Percentiles rank a stretch among this genome's conserved stretches.
Conservation (phyloP, 2,797 vertebrate species). For the Takifugu rubripes region DNA sequence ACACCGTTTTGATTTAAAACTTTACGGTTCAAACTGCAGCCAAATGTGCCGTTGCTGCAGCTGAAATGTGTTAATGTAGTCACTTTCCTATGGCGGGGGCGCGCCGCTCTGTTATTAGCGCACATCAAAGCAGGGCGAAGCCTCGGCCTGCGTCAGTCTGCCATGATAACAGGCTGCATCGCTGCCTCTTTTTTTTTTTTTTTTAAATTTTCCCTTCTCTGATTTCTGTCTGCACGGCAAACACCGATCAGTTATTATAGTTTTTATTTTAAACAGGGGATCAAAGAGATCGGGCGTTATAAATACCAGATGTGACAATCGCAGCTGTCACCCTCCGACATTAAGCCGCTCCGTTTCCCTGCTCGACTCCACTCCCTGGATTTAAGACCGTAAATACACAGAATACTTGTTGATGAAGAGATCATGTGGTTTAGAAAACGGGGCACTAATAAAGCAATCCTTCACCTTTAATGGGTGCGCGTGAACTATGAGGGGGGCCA, state of each 20-base stretch:
- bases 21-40: constrained; percentile 1
- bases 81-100: constrained; percentile 15
- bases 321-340: constrained; percentile 57
- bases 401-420: constrained; percentile 9
- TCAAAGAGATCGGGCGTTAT: constrained; percentile 57
- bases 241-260: constrained; percentile 49
- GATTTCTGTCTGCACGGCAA: constrained; percentile 44
- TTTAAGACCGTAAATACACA: constrained; percentile 24
- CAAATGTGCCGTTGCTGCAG: constrained; percentile 9
- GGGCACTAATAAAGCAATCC: constrained; percentile 15
- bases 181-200: constrained; percentile 8
- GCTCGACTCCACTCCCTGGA: constrained; percentile 32
- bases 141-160: constrained; percentile 23
- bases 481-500: constrained; percentile 35
- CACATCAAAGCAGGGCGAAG: constrained; percentile 40
- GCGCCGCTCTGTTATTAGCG: constrained; percentile 34
- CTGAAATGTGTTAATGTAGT: constrained; percentile 37
- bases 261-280: constrained; percentile 43
- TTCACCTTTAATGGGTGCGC: constrained; percentile 20
- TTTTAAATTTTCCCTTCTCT: constrained; percentile 38
- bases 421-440: background rate
- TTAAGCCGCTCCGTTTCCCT: constrained; percentile 46
- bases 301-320: constrained; percentile 61
- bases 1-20: background rate
- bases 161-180: constrained; percentile 56